Conservation (phyloP, 2,797 vertebrate genomes). For the Syngnathus acus region DNA sequence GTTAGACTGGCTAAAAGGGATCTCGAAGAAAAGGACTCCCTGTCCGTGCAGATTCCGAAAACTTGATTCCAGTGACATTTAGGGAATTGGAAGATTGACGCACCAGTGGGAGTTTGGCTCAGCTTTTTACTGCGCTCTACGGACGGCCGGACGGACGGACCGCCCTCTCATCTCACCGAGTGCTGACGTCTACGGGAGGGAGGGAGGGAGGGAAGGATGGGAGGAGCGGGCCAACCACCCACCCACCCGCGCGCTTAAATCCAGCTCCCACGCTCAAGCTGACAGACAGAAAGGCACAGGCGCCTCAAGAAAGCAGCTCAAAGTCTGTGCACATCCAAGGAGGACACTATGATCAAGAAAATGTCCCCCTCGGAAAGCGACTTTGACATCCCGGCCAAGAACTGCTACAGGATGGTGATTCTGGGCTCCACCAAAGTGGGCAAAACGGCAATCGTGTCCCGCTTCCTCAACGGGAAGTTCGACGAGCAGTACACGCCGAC, state of each 20-base stretch:
- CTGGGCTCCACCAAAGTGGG: slow-evolving; percentile 96
- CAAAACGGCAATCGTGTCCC: slow-evolving; percentile 93
- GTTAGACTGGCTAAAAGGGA: too few species aligned
- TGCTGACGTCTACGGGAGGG: slow-evolving; percentile 42
- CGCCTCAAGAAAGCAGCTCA: too few species aligned
- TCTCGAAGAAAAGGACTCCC: not conserved
- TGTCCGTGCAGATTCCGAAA: not conserved
- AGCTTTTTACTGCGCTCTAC: slow-evolving; percentile 4
- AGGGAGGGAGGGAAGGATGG: slow-evolving; percentile 21
- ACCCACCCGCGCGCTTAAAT: slow-evolving; percentile 53
- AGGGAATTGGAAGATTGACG: slow-evolving; percentile 33
- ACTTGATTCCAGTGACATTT: not conserved
- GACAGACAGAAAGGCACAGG: slow-evolving; percentile 7
- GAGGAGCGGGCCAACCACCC: too few species aligned
- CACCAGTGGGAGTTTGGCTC: slow-evolving; percentile 38
- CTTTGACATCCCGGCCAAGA: slow-evolving; percentile 87
- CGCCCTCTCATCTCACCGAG: not conserved
- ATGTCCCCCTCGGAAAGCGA: slow-evolving; percentile 84
- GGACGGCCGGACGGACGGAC: not conserved
- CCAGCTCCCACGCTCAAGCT: not conserved
- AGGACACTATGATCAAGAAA: slow-evolving; percentile 86
- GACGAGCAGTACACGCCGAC: slow-evolving; percentile 96
- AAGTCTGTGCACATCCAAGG: not conserved
- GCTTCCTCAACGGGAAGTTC: slow-evolving; percentile 89
- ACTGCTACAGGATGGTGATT: slow-evolving; percentile 97